These are phyloP conservation scores for Scaptomyza pallida DNA, from an alignment of 1,140 invertebrate species.

Conservation along the genomic window DNA sequence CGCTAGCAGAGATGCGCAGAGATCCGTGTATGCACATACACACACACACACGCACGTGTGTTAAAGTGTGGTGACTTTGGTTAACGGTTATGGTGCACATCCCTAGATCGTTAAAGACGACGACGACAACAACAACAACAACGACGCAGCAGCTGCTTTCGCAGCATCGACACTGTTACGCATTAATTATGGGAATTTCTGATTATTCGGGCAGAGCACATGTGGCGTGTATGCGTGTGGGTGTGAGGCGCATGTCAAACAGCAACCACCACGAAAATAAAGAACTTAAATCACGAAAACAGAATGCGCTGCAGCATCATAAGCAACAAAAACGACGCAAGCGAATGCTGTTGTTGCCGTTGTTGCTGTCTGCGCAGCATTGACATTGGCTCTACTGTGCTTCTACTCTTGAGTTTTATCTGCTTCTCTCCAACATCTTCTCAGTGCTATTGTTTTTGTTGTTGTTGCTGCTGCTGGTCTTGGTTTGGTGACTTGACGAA, in stretches of 20 bases:
- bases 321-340: constrained; percentile 12
- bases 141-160: constrained; percentile 19
- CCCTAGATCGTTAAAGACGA: constrained; percentile 27
- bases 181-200: constrained; percentile 75
- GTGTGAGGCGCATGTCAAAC: constrained; percentile 4
- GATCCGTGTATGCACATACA: constrained; percentile 8
- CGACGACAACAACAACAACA: too few relatives aligned
- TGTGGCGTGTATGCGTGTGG: constrained; percentile 21
- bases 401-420: constrained; percentile 7
- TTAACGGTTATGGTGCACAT: constrained; percentile 29
- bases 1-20: constrained; percentile 19
- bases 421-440: background rate
- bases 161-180: constrained; percentile 48
- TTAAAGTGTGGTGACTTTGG: constrained; percentile 11
- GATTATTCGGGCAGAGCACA: constrained; percentile 21
- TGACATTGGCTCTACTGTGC: constrained; percentile 38
- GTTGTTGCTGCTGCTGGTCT: constrained; percentile 43
- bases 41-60: background rate
- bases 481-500: constrained; percentile 73
- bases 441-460: constrained; percentile 23
- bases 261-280: constrained; percentile 2
- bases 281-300: background rate
- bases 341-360: background rate
- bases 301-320: constrained; percentile 19
- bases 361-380: constrained; percentile 22